Base-by-base conservation (phyloP, 2,888 invertebrate genomes). In the Phania funesta region DNA sequence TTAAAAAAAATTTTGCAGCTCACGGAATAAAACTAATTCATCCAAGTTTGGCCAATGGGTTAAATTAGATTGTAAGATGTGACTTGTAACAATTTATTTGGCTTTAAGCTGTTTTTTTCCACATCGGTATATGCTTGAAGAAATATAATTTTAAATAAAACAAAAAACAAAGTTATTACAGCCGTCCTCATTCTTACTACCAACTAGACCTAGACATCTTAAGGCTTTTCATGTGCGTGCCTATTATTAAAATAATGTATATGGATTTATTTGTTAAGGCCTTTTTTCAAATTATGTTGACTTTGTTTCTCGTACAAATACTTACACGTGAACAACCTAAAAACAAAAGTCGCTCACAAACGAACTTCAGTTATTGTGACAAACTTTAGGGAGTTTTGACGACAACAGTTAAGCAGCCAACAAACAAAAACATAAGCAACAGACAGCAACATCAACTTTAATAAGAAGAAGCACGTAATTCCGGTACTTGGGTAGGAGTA, bases 381-480 rank as follows among this genome's bases (percentile, higher is more conserved):
- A 64, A 64, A 20, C 11, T 32, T 11, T n/a, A 68, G 60, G 35
- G 74, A 70, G 65, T 75, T 75, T 70, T 70, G 78, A 75, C 74
- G 78, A 75, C 74, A 80, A 62, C 67, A 71, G 60, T 62, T 44
- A 73, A 54, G 41, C 71, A 71, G 41, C 50, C 65, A 73, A 24
- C 68, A 80, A 75, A 29, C 68, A 65, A 18, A 41, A 67, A 24
- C 46, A 73, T 46, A 24, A 64, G 26, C 58, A 41, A 58, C 26
- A 71, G 38, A 52, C 29, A 76, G 32, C 67, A 52, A 24, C 71
- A 71, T 29, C 62, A 70, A 9, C 56, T 54, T 38, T 44, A 44
- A 32, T n/a, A n/a, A 56, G 48, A 71, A 46, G 22, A 54, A 54
- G 79, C 80, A 80, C 56, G 70, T 80, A 62, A 71, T 80, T 80